phyloP scores from a whole-genome alignment of 1,140 invertebrate genomes.

The Ericerus pela region DNA sequence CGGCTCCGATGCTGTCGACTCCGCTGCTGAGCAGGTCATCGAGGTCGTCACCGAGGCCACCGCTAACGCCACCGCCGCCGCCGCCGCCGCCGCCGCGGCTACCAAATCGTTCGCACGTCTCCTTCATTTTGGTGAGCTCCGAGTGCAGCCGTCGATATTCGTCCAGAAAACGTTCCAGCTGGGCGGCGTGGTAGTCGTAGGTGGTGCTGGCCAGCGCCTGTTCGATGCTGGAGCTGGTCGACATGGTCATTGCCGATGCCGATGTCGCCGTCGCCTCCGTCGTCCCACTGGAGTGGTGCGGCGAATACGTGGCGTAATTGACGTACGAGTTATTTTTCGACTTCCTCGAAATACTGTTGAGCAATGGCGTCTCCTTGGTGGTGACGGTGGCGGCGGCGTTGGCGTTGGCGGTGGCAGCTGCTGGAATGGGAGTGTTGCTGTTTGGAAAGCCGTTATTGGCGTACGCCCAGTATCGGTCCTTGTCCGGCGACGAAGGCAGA shows the following conservation, averaged over 20 bases:
- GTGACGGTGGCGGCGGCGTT: conserved; percentile 22
- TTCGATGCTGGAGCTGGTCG: conserved; percentile 13
- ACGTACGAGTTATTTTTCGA: background rate
- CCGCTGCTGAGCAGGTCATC: conserved; percentile 32
- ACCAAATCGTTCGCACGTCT: conserved; percentile 40
- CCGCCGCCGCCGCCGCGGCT: conserved; percentile 6
- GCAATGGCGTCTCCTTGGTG: conserved; percentile 17
- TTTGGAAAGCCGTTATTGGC: background rate
- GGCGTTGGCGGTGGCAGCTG: no score
- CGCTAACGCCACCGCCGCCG: background rate
- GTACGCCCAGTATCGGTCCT: conserved; percentile 18
- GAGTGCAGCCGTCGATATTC: conserved; percentile 46
- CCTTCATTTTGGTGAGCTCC: conserved; percentile 59
- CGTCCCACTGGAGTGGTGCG: background rate
- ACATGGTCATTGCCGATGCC: conserved; percentile 17
- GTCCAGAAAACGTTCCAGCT: conserved; percentile 56
- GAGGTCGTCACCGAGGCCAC: background rate
- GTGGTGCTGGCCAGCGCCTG: conserved; percentile 28
- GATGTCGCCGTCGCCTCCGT: background rate
- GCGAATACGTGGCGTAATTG: conserved; percentile 5
- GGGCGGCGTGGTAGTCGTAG: conserved; percentile 58
- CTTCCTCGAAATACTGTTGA: conserved; percentile 3
- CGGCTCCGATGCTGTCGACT: no score
- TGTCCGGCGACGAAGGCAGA: conserved; percentile 28
- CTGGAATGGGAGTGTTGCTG: background rate